phyloP scores from a whole-genome alignment of 2,797 vertebrate species.

The Notoglanidium macrostoma region DNA sequence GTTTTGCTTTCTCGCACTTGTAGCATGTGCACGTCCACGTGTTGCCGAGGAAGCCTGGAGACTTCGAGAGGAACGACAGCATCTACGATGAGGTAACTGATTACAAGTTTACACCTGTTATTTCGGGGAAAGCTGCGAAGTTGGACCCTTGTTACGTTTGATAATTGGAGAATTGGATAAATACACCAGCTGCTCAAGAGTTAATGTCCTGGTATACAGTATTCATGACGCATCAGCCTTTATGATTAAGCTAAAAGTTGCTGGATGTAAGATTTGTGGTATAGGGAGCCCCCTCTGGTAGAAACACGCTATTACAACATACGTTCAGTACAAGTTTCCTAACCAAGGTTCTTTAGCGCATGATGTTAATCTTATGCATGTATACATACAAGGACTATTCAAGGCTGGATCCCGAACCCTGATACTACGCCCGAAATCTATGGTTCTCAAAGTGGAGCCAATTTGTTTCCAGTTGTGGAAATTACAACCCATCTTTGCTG shows the following conservation, averaged over 20 bases:
- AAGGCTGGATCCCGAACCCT: neutral
- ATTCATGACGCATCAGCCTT: neutral
- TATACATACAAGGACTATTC: neutral
- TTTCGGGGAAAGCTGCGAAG: neutral
- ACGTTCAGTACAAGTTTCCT: neutral
- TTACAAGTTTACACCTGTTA: neutral
- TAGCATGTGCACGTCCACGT: conserved; percentile 87
- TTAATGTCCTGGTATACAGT: neutral
- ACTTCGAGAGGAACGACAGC: conserved; percentile 82
- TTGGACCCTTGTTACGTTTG: too few species aligned
- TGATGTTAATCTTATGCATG: neutral
- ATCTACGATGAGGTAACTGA: conserved; percentile 79
- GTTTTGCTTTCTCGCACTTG: conserved; percentile 57
- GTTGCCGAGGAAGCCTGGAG: conserved; percentile 79
- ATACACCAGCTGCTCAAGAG: neutral
- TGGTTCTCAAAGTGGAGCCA: neutral
- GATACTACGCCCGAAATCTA: too few species aligned
- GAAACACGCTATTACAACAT: neutral
- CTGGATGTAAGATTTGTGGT: neutral
- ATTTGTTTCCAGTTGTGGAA: neutral
- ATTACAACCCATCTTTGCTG: neutral
- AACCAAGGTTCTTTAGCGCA: neutral
- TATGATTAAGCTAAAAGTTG: neutral
- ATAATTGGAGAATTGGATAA: neutral
- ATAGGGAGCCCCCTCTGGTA: neutral